Conservation (phyloP, 2,113 vertebrate species). For the Synchiropus splendidus region DNA sequence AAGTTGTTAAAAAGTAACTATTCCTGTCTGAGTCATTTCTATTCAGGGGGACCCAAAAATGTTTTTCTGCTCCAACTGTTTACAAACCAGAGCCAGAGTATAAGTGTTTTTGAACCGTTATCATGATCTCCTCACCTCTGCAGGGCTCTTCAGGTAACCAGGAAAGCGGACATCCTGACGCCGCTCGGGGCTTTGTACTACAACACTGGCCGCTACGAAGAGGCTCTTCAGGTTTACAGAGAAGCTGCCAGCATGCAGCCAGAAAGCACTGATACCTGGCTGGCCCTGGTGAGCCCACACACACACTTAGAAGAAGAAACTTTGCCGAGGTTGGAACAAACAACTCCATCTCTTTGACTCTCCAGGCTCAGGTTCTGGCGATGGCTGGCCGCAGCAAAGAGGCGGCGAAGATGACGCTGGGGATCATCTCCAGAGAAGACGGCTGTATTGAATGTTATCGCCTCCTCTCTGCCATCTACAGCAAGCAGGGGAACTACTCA, state of each 20-base stretch:
- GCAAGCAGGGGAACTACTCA: slow-evolving; percentile 77
- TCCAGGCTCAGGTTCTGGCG: slow-evolving; percentile 85
- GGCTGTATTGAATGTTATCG: slow-evolving; percentile 88
- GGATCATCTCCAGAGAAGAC: slow-evolving; percentile 68
- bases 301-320: too few relatives aligned
- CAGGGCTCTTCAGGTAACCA: slow-evolving; percentile 79
- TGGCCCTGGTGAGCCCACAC: slow-evolving; percentile 78
- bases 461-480: slow-evolving; percentile 88
- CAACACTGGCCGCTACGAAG: slow-evolving; percentile 85
- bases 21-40: too few relatives aligned
- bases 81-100: too few relatives aligned
- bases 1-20: too few relatives aligned
- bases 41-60: too few relatives aligned
- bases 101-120: too few relatives aligned
- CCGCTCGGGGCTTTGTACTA: slow-evolving; percentile 91
- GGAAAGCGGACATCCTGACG: slow-evolving; percentile 79
- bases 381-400: slow-evolving; percentile 76
- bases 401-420: slow-evolving; percentile 77
- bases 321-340: too few relatives aligned
- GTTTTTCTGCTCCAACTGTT: too few relatives aligned
- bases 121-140: slow-evolving; percentile 16
- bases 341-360: slow-evolving; percentile 1
- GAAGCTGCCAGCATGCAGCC: slow-evolving; percentile 78
- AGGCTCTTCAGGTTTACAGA: slow-evolving; percentile 80
- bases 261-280: slow-evolving; percentile 73